Base-by-base conservation (phyloP, 2,888 invertebrate genomes). In the Pomacea canaliculata region DNA sequence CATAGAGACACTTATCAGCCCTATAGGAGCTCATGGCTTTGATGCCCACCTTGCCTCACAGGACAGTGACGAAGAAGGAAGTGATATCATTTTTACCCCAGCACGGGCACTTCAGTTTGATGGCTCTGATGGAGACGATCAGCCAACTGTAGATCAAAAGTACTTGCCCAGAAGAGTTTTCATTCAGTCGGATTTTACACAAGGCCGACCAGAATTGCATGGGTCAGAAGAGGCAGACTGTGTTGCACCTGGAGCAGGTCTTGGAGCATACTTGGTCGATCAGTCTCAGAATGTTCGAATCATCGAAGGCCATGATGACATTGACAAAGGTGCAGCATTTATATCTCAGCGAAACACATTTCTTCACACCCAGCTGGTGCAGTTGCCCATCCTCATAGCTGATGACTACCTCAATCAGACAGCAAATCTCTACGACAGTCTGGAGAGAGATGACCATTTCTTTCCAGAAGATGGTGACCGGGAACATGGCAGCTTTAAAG, bases 231-330 rank as follows among this genome's bases (percentile, higher is more conserved):
- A 69, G 13, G 68, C 49, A 23, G 76, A 74, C 37, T 48, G 67
- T 9, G 71, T 65, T 23, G 59, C 72, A 4, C 56, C 63, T 46
- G 59, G 71, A 49, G 76, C 67, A 2, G 62, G 19, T 18, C 59
- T 71, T 27, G 71, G 69, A 49, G 48, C 63, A 63, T n/a, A 59
- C 37, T 51, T 62, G 46, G 70, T 59, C 8, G 79, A 78, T 62
- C 78, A 82, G 23, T 76, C 76, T 60, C 81, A 81, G 27, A 79
- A 79, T 62, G 51, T 81, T 18, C 77, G 82, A 18, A 82, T 82
- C 49, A 82, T 82, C 70, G 82, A 82, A 72, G 82, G 82, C 51
- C 82, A 82, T 65, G 82, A 81, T 60, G 79, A 80, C 23, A 78
- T 80, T 12, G 80, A 80, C 23, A 74, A 79, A 49, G 72, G 71